Evolutionary conservation across 2,113 vertebrate species (phyloP).

Genomic region (Dasyprocta punctata): DNA sequence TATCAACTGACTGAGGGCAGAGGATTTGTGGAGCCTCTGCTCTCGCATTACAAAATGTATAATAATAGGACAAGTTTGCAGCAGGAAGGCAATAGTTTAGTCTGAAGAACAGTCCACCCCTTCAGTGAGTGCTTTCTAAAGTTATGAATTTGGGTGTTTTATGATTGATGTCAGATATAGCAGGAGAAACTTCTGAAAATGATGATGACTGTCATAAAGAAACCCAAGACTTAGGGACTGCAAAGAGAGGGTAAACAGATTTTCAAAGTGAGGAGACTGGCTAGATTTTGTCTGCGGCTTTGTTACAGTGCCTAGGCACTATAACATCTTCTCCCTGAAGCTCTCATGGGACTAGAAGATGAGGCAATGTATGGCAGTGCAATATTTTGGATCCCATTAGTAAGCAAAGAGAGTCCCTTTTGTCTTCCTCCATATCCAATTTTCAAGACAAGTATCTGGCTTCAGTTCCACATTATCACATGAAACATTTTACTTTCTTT

Average conservation of each 20-base stretch:
- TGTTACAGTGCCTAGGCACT: rapidly evolving
- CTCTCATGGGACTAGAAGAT: neutral
- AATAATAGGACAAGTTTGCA: neutral
- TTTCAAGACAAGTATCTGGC: neutral
- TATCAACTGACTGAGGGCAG: no score
- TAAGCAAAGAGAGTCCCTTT: neutral
- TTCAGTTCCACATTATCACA: neutral
- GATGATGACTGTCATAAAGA: neutral
- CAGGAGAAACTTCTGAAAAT: neutral
- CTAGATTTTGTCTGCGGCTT: neutral
- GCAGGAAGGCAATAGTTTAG: neutral
- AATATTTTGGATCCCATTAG: neutral
- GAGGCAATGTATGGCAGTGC: neutral
- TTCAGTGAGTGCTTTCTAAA: neutral
- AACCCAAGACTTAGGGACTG: neutral
- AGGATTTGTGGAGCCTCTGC: neutral
- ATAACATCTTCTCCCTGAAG: neutral
- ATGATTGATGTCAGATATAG: neutral
- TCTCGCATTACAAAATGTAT: no score
- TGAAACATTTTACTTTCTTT: neutral
- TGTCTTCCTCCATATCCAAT: neutral
- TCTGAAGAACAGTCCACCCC: neutral
- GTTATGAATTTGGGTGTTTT: neutral
- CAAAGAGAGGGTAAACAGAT: neutral
- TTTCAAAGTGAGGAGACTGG: neutral